Base-by-base conservation (phyloP, 2,888 invertebrate genomes). In the Troides oblongomaculatus region DNA sequence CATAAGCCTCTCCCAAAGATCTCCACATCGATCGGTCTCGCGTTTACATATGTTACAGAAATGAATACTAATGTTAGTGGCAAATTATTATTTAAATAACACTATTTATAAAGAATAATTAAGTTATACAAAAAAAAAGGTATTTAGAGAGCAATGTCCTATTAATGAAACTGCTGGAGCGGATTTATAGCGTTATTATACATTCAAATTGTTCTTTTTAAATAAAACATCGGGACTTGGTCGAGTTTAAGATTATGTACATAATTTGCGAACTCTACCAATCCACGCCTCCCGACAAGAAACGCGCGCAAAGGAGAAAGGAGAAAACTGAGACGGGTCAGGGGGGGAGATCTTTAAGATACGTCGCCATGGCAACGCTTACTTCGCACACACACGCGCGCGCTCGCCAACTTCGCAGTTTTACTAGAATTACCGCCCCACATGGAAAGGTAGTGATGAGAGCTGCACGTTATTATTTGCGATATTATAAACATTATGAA, bases 311-410 rank as follows among this genome's bases (percentile, higher is more conserved):
- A 92, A 91, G 88, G 91, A 91, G 91, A 90, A 92, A 90, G 90
- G 91, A 87, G 88, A 88, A 90, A 91, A 88, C 89, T 90, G 90
- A 92, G 91, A 91, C 89, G 87, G 85, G 88, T 80, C 82, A 84
- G 84, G 84, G 87, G 85, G 89, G 89, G 90, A 89, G 91, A 92
- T 92, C 92, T 92, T 92, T 84, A 92, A 92, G 92, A 92, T 92
- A 89, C 90, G 92, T 92, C 79, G 77, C 84, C 88, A 92, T 92
- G 84, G 85, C 88, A 88, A 92, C 91, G 81, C 83, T 84, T 82
- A 82, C 81, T 81, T 76, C 80, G 82, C 89, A 76, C 89, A 84
- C 89, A 86, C 88, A 80, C 72, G 71, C 74, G 64, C 62, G 25
- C 25, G 64, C 60, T 25, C 39, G 57, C 62, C 57, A 71, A 73